phyloP scores from a whole-genome alignment of 2,797 vertebrate genomes.

The Scarus forsteni region DNA sequence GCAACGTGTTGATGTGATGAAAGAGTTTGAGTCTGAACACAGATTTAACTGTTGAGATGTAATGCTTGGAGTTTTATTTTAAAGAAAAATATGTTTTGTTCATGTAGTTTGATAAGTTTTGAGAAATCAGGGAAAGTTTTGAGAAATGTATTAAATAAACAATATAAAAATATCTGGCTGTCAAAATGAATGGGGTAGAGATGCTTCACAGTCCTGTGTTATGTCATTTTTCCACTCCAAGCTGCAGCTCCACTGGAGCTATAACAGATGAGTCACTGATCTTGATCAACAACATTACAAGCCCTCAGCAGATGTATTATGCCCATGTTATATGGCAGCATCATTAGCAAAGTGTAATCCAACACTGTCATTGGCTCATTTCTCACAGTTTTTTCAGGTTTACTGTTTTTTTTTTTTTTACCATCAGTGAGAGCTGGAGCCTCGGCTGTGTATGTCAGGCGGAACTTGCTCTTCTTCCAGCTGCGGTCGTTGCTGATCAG shows the following conservation, averaged over 20 bases:
- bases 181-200: neutral
- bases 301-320: slow-evolving; percentile 11
- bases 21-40: too few species aligned
- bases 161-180: neutral
- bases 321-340: slow-evolving; percentile 16
- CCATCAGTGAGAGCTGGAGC: slow-evolving; percentile 94
- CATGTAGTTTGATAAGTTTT: too few species aligned
- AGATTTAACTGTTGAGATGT: too few species aligned
- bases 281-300: slow-evolving; percentile 21
- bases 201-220: neutral
- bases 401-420: slow-evolving; percentile 47
- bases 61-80: too few species aligned
- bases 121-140: too few species aligned
- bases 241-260: slow-evolving; percentile 8
- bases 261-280: slow-evolving; percentile 23
- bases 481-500: slow-evolving; percentile 97
- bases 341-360: slow-evolving; percentile 16
- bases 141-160: too few species aligned
- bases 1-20: too few species aligned
- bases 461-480: slow-evolving; percentile 99
- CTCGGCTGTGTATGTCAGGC: slow-evolving; percentile 91
- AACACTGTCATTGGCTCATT: neutral
- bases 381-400: neutral
- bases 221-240: slow-evolving; percentile 11
- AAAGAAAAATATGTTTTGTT: too few species aligned